Percentiles rank a stretch among this genome's conserved stretches.
These are phyloP conservation scores for Lapara coniferarum DNA, from an alignment of 2,888 invertebrate genomes.

Conservation along the genomic window DNA sequence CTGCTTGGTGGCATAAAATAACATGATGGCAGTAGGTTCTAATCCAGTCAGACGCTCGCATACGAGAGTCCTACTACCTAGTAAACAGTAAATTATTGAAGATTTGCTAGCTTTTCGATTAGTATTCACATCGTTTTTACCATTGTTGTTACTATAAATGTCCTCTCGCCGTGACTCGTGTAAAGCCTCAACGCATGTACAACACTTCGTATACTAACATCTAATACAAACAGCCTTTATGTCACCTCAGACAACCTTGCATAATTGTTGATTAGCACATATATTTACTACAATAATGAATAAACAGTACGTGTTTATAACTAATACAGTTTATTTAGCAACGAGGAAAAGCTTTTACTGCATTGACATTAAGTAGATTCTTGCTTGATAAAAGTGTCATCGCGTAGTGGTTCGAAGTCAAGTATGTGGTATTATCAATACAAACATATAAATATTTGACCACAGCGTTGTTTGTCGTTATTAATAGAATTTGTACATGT, in stretches of 20 bases:
- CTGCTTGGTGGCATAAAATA: no score
- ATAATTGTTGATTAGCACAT: not conserved
- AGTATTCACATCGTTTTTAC: no score
- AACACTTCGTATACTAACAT: not conserved
- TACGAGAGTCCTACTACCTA: no score
- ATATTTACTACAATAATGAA: constrained; percentile 7
- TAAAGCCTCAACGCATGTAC: not conserved
- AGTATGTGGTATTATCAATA: constrained; percentile 28
- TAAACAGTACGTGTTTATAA: not conserved
- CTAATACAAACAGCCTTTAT: not conserved
- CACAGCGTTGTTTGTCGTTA: constrained; percentile 42
- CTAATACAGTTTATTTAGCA: not conserved
- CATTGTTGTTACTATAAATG: no score
- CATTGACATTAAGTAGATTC: not conserved
- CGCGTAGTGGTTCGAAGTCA: not conserved
- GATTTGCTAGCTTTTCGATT: no score
- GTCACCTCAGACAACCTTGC: constrained; percentile 7
- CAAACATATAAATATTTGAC: constrained; percentile 44
- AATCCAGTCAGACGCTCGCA: no score
- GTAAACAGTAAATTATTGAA: no score
- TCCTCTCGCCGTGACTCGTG: not conserved
- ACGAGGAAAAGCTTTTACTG: not conserved
- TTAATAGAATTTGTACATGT: constrained; percentile 40
- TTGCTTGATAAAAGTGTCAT: not conserved
- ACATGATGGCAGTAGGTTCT: no score